Percentiles rank a stretch among this genome's conserved stretches.
These are phyloP conservation scores for Fratercula arctica DNA, from an alignment of 2,797 vertebrate species.

Conservation along the genomic window DNA sequence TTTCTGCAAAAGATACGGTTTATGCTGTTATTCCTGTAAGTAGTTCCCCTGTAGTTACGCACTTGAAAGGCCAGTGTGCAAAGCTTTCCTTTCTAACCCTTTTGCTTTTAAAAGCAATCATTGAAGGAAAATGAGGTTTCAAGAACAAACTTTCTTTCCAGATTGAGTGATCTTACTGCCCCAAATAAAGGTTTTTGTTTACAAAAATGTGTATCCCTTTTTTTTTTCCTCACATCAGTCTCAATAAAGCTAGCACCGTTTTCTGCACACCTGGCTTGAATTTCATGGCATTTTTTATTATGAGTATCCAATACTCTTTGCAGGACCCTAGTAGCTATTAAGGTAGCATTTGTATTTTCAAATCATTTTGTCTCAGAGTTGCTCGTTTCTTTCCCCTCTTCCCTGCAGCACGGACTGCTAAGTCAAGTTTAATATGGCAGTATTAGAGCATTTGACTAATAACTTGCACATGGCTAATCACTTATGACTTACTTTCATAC, in stretches of 20 bases:
- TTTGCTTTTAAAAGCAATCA: not conserved
- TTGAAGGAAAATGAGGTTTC: not conserved
- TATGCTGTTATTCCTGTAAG: conserved; percentile 95
- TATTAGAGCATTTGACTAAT: not conserved
- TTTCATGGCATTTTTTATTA: not conserved
- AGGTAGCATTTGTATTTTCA: not conserved
- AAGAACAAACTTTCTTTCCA: not conserved
- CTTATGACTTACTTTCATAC: not conserved
- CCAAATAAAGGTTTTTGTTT: not conserved
- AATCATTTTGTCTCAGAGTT: not conserved
- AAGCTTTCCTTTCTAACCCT: not conserved
- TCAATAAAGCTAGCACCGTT: not conserved
- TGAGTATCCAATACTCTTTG: not conserved
- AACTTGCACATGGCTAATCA: not conserved
- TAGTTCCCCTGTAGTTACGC: conserved; percentile 7
- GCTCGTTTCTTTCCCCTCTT: not conserved
- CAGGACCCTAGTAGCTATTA: not conserved
- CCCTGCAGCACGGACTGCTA: not conserved
- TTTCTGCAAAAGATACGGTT: conserved; percentile 88
- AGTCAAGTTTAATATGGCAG: not conserved
- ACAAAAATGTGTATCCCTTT: not conserved
- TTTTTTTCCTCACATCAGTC: not conserved
- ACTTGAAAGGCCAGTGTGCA: not conserved
- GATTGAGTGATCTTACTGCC: not conserved
- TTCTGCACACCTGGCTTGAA: not conserved